These are phyloP conservation scores for Triplophysa bombifrons DNA, from an alignment of 2,797 vertebrate genomes.

Conservation along the genomic window DNA sequence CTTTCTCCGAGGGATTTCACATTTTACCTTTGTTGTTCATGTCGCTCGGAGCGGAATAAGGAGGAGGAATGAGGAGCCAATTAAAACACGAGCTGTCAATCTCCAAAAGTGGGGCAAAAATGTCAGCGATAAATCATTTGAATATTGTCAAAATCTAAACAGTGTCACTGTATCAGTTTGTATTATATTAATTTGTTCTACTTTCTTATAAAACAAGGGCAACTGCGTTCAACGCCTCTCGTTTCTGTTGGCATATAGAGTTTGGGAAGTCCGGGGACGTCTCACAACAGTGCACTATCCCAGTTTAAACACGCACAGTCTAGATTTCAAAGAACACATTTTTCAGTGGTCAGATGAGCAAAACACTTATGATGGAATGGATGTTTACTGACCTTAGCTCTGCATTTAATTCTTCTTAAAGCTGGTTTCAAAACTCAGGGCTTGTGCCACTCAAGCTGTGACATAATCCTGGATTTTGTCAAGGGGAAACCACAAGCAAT, in stretches of 20 bases:
- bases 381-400: conserved; percentile 36
- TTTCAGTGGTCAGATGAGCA: conserved; percentile 18
- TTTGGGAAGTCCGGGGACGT: conserved; percentile 30
- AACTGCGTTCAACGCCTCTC: neutral
- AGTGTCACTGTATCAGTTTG: neutral
- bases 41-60: conserved; percentile 12
- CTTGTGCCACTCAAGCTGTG: conserved; percentile 33
- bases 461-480: conserved; percentile 44
- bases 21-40: conserved; percentile 35
- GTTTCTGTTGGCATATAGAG: conserved; percentile 24
- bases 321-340: conserved; percentile 26
- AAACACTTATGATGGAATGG: conserved; percentile 3
- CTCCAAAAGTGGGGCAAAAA: conserved; percentile 29
- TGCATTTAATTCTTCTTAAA: conserved; percentile 32
- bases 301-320: conserved; percentile 34
- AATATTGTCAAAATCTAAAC: conserved; percentile 19
- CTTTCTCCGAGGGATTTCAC: conserved; percentile 26
- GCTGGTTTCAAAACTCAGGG: conserved; percentile 35
- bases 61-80: conserved; percentile 25
- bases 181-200: conserved; percentile 26
- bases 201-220: conserved; percentile 40
- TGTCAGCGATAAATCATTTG: conserved; percentile 30
- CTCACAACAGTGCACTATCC: conserved; percentile 20
- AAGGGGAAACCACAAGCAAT: conserved; percentile 20
- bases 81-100: conserved; percentile 40